Base-by-base conservation (phyloP, 2,797 vertebrate genomes). In the Euphonia xanthogaster region DNA sequence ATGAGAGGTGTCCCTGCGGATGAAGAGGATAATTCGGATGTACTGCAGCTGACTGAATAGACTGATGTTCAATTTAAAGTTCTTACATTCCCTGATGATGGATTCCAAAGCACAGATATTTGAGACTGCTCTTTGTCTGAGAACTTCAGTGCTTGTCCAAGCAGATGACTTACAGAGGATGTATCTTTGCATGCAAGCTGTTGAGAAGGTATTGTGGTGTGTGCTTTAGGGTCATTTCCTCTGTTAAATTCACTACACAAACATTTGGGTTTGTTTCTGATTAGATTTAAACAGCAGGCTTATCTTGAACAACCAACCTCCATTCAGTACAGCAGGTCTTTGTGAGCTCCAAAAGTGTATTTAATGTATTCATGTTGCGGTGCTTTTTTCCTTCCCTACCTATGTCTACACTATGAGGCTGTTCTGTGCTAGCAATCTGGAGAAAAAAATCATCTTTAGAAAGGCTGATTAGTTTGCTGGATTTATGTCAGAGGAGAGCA, bases 1-100 rank as follows among this genome's bases (percentile, higher is more conserved):
- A 95, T 98, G 98, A 97, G 75, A 97, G 98, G 95, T 93, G 98
- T 97, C 95, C 98, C 98, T 98, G 98, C 97, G 96, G 98, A 98
- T 98, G 98, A 98, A 98, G 98, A 98, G 98, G 98, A 98, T 97
- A 98, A 97, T 98, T 98, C 77, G 94, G 98, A 98, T 98, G 98
- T 98, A 98, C 97, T 96, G 94, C 22, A 92, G 98, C 97, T 98
- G 98, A 98, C 97, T 98, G 98, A 98, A 98, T 96, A 97, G 98
- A 98, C 95, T 97, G 96, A 96, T 91, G 97, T 83, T 98, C 97
- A 98, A 70, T 96, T 97, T 97, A 94, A 97, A 91, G 96, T 94
- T 96, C 87, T 95, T 93, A 95, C 31, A 93, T 92, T 97, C 95
- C 95, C 75, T 97, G 96, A 95, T 94, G 97, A 88, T 90, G 97